Evolutionary conservation across 2,113 vertebrate species (phyloP), one percentile per base, ranked within the genome.

Genomic region (Boleophthalmus pectinirostris): DNA sequence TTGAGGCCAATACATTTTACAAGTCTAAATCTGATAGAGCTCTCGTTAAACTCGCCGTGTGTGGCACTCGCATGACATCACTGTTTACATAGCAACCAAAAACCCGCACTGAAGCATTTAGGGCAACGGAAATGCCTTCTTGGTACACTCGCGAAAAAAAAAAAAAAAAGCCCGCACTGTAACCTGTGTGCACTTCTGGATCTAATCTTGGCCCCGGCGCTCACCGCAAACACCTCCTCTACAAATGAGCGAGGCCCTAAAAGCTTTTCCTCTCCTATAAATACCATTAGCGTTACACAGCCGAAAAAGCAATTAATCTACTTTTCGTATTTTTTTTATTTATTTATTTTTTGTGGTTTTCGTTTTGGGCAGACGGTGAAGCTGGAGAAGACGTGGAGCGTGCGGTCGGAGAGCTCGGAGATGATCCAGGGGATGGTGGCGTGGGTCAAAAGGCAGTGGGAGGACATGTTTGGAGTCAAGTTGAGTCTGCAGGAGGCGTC

Each of bases 401-500:
- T 97, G 57, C 94, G 84, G 29, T 90, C 93, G 0, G 93, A 93
- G 66, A 92, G 94, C 83, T 60, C 45, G 0, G 93, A 95, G 79
- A 90, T 95, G 57, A 84, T 94, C 21, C 91, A 90, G 24, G 91
- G 85, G 21, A 89, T 97, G 79, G 90, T 95, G 79, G 88, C 92
- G 69, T 97, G 95, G 95, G 87, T 97, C 81, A 92, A 87, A 58
- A 83, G 87, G 4, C 95, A 94, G 63, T 97, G 96, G 96, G 96
- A 97, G 85, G 91, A 93, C 57, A 90, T 96, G 90, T 97, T 96
- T 72, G 95, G 95, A 47, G 95, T 97, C 0, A 92, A 91, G 18
- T 92, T 97, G 57, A 83, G 80, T 45, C 63, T 88, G 61, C 90
- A 90, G 45, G 87, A 91, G 71, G 68, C 29, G 1, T 21, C 71